These are phyloP conservation scores for Narcine bancroftii DNA, from an alignment of 2,113 vertebrate genomes.

Conservation along the genomic window DNA sequence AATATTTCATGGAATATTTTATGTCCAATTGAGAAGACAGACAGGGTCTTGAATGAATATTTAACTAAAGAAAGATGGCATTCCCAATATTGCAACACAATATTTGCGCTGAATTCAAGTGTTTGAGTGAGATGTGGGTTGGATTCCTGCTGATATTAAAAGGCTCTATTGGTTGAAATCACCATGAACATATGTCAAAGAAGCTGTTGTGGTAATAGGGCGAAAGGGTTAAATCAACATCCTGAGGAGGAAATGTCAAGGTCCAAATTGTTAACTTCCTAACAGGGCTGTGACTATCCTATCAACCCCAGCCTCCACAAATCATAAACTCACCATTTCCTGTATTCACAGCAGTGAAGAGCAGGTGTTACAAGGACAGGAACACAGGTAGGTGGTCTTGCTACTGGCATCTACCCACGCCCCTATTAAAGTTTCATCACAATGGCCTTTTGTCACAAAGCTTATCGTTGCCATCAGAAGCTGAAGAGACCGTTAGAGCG, in stretches of 20 bases:
- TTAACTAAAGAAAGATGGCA: neutral
- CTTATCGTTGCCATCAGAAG: constrained; percentile 36
- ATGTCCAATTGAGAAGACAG: neutral
- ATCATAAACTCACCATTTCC: constrained; percentile 34
- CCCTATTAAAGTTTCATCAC: constrained; percentile 31
- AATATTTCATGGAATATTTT: neutral
- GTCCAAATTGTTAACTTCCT: constrained; percentile 35
- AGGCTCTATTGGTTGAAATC: neutral
- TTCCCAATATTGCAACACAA: neutral
- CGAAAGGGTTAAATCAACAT: constrained; percentile 27
- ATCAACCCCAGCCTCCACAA: neutral
- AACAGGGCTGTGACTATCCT: neutral
- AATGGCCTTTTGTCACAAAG: constrained; percentile 36
- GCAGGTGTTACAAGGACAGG: constrained; percentile 28
- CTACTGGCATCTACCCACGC: constrained; percentile 27
- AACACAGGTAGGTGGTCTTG: constrained; percentile 35
- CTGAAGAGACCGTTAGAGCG: constrained; percentile 34
- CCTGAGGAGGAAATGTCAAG: constrained; percentile 26
- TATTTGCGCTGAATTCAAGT: neutral
- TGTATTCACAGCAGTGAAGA: constrained; percentile 8
- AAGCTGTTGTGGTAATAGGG: neutral
- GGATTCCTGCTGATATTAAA: neutral
- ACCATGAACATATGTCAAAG: neutral
- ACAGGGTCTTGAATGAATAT: neutral
- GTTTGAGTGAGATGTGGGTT: neutral